Conservation (phyloP, 2,888 invertebrate genomes). For the Sesamia inferens region DNA sequence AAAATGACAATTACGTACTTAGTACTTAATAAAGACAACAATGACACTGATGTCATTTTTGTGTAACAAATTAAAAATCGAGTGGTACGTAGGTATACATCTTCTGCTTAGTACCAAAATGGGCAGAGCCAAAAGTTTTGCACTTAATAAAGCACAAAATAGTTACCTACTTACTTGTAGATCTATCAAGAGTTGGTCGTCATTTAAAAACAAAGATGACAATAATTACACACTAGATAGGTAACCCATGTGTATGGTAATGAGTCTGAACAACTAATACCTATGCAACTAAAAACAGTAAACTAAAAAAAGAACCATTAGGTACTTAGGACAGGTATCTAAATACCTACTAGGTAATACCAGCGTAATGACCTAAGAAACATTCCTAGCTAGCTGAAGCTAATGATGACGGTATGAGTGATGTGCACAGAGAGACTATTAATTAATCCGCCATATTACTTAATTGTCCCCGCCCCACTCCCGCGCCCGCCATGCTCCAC, state of each 20-base stretch:
- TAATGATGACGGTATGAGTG: slow-evolving; percentile 62
- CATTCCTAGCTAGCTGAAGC: slow-evolving; percentile 31
- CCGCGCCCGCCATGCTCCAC: slow-evolving; percentile 68
- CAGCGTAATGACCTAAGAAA: slow-evolving; percentile 20
- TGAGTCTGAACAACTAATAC: slow-evolving; percentile 14
- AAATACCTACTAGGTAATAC: background rate
- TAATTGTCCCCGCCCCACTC: slow-evolving; percentile 73
- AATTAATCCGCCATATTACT: slow-evolving; percentile 84
- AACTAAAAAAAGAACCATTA: background rate
- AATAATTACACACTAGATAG: background rate
- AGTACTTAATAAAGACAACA: background rate
- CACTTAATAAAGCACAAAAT: background rate
- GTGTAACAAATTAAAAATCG: background rate
- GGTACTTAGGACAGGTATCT: no score
- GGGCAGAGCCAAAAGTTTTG: background rate
- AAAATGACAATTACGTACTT: background rate
- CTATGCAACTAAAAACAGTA: no score
- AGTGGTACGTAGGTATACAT: background rate
- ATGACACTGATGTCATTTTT: background rate
- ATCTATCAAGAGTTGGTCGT: background rate
- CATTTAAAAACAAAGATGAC: background rate
- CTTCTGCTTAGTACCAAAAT: background rate
- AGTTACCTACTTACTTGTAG: background rate
- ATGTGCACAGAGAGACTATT: slow-evolving; percentile 68
- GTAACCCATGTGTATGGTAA: background rate